Evolutionary conservation across 2,888 invertebrate species (phyloP).

Genomic region (Luperina testacea): DNA sequence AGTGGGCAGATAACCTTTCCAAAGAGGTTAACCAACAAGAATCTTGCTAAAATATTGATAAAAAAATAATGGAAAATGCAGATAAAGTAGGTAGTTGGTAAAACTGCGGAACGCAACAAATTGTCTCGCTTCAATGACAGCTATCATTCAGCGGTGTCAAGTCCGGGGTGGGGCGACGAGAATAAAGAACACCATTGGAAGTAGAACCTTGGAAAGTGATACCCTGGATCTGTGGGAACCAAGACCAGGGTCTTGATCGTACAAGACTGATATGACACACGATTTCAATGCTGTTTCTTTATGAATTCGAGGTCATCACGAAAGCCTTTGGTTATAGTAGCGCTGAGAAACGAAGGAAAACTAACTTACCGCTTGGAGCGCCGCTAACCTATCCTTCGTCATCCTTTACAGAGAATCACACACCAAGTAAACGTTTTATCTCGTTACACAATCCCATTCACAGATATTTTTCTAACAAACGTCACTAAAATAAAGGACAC

Average conservation of each 20-base stretch:
- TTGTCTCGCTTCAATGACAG: slow-evolving; percentile 83
- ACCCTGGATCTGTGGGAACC: slow-evolving; percentile 33
- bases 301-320: slow-evolving; percentile 85
- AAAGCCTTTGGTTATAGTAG: slow-evolving; percentile 84
- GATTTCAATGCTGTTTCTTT: slow-evolving; percentile 78
- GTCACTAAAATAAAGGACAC: slow-evolving; percentile 93
- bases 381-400: slow-evolving; percentile 99
- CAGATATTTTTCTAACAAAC: slow-evolving; percentile 93
- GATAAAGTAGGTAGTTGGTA: slow-evolving; percentile 64
- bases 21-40: slow-evolving; percentile 64
- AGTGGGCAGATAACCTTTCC: slow-evolving; percentile 54
- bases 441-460: slow-evolving; percentile 95
- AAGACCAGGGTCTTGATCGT: slow-evolving; percentile 49
- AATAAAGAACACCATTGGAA: slow-evolving; percentile 73
- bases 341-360: slow-evolving; percentile 77
- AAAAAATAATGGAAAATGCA: slow-evolving; percentile 62
- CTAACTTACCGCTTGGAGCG: slow-evolving; percentile 96
- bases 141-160: slow-evolving; percentile 81
- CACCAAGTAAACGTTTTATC: slow-evolving; percentile 92
- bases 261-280: slow-evolving; percentile 65
- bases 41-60: slow-evolving; percentile 61
- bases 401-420: slow-evolving; percentile 93
- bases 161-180: slow-evolving; percentile 87
- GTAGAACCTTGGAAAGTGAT: slow-evolving; percentile 54
- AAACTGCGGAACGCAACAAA: slow-evolving; percentile 80